phyloP scores from a whole-genome alignment of 30 jellyfish, hydroid and myxozoan genomes.

The Aurelia coerulea region DNA sequence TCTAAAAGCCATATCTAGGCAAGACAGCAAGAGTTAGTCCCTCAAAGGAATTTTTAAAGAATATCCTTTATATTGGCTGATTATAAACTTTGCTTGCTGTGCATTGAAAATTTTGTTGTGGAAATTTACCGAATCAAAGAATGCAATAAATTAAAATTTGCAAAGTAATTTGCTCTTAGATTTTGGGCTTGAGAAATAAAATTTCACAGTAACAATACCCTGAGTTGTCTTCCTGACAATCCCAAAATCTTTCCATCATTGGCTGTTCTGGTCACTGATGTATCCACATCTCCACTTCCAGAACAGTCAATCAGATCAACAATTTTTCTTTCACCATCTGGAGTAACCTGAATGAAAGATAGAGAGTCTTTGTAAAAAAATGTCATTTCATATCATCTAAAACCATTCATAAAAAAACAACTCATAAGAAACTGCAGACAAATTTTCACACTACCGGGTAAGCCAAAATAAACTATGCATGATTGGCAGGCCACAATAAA shows the following conservation, averaged over 20 bases:
- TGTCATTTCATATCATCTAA: neutral
- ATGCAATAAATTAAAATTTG: neutral
- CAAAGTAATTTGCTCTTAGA: neutral
- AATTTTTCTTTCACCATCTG: slow-evolving; percentile 79
- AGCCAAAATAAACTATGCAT: too few species aligned
- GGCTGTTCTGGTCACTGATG: slow-evolving; percentile 53
- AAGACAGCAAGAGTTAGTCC: too few species aligned
- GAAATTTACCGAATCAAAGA: too few species aligned
- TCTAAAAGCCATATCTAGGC: too few species aligned
- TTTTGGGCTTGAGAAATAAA: neutral
- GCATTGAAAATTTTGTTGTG: too few species aligned
- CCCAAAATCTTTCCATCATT: slow-evolving; percentile 75
- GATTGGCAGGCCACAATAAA: too few species aligned
- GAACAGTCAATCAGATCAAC: slow-evolving; percentile 91
- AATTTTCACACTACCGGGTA: too few species aligned
- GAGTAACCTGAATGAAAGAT: slow-evolving; percentile 33
- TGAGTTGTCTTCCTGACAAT: slow-evolving; percentile 72
- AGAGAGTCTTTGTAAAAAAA: neutral
- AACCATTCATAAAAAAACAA: neutral
- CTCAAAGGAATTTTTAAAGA: too few species aligned
- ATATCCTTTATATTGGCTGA: too few species aligned
- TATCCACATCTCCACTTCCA: slow-evolving; percentile 97
- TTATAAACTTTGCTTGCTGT: too few species aligned
- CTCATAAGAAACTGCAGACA: too few species aligned
- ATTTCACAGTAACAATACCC: slow-evolving; percentile 17